Conservation (phyloP, 2,888 invertebrate species). For the Thecophora atra region DNA sequence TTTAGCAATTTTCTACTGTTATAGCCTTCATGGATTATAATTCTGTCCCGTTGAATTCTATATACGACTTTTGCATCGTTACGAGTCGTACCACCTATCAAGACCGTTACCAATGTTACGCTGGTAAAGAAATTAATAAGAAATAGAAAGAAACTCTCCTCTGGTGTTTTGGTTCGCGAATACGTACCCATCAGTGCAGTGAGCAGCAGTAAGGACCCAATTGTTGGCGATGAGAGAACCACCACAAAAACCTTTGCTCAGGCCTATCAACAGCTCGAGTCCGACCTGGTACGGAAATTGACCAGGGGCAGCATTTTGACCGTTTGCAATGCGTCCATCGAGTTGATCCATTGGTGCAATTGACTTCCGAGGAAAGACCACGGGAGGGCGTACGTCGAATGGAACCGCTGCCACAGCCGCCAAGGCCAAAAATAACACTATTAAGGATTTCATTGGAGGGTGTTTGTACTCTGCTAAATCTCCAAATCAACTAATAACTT, state of each 20-base stretch:
- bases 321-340: slow-evolving; percentile 48
- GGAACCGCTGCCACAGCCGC: slow-evolving; percentile 24
- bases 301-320: slow-evolving; percentile 41
- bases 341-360: slow-evolving; percentile 20
- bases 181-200: slow-evolving; percentile 55
- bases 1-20: slow-evolving; percentile 49
- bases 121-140: slow-evolving; percentile 24
- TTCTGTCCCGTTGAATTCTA: slow-evolving; percentile 47
- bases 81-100: slow-evolving; percentile 53
- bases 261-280: slow-evolving; percentile 47
- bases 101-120: slow-evolving; percentile 49
- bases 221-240: slow-evolving; percentile 54
- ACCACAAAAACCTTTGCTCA: slow-evolving; percentile 54
- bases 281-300: slow-evolving; percentile 56
- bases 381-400: slow-evolving; percentile 18
- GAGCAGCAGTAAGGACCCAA: slow-evolving; percentile 60
- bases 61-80: slow-evolving; percentile 48
- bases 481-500: background rate
- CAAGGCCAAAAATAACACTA: slow-evolving; percentile 8
- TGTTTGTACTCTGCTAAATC: background rate
- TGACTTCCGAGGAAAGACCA: slow-evolving; percentile 29
- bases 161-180: background rate
- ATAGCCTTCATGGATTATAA: slow-evolving; percentile 61
- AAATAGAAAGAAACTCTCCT: background rate
- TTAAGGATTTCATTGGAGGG: background rate